Percentiles rank a stretch among this genome's conserved stretches.
These are phyloP conservation scores for Zosterops pallidus DNA, from an alignment of 2,113 vertebrate genomes.

Conservation along the genomic window DNA sequence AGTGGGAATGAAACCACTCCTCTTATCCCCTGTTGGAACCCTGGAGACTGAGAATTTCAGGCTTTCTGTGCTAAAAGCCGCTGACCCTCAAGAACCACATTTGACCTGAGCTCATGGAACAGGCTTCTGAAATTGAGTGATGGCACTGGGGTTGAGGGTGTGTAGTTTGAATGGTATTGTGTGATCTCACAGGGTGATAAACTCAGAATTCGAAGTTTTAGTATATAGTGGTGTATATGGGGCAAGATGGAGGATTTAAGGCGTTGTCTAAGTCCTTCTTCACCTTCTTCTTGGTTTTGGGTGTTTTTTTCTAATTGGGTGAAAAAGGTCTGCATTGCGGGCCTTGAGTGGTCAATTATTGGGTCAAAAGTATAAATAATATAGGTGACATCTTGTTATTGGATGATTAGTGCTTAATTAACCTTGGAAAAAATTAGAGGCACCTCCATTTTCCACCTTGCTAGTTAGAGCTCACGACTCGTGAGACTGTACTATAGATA, in stretches of 20 bases:
- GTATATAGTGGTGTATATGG: neutral
- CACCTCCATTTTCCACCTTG: neutral
- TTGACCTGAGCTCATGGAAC: neutral
- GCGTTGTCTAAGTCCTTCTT: neutral
- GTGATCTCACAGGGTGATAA: neutral
- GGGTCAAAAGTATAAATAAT: too few species aligned
- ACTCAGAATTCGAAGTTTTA: neutral
- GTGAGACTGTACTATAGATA: neutral
- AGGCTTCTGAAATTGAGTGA: neutral
- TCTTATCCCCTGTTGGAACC: neutral
- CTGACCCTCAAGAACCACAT: neutral
- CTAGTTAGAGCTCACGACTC: neutral
- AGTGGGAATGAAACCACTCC: neutral
- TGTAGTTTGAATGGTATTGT: neutral
- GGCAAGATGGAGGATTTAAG: neutral
- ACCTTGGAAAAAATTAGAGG: neutral
- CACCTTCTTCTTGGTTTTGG: too few species aligned
- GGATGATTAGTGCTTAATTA: neutral
- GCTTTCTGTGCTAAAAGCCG: neutral
- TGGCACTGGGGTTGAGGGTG: neutral
- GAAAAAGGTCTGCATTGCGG: too few species aligned
- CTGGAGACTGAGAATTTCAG: neutral
- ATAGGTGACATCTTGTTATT: too few species aligned
- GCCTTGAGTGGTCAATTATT: neutral
- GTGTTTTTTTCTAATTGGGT: too few species aligned